Base-by-base conservation (phyloP, 1,140 invertebrate species). In the Megalopta genalis region DNA sequence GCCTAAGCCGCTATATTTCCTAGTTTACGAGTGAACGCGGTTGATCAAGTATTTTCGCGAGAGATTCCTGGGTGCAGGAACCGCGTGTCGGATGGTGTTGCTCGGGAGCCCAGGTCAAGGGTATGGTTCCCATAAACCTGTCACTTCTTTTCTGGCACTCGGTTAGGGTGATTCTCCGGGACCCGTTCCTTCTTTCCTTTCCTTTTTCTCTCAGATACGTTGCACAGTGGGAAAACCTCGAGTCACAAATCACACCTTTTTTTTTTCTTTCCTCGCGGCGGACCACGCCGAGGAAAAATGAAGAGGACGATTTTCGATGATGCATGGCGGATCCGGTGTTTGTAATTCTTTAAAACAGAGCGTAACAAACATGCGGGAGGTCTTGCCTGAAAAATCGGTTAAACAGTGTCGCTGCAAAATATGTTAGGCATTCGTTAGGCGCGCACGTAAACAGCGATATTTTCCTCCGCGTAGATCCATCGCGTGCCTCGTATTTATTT, bases 61-160 rank as follows among this genome's bases (percentile, higher is more conserved):
- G 23, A 32, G 42, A 76, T 23, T 23, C 18, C 18, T 12, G 4
- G 60, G 59, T 37, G 12, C 65, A 42, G 27, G 39, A 52, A 27
- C 57, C 5, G 9, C n/a, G n/a, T n/a, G 25, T 62, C 0, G 73
- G 0, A 42, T 59, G 10, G 73, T 63, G 14, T 32, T 32, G 76
- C 76, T 77, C 62, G 46, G 68, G 52, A 54, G 59, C 76, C 71
- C 46, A 21, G 76, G 76, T 77, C 76, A 77, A 77, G 76, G 76
- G 68, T 77, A 64, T 77, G 76, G 76, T 77, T 71, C 76, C 68
- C 76, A 77, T 77, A 77, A 77, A 77, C 68, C 68, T 77, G 76
- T 77, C 76, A 72, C 68, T 71, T 77, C 76, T 71, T 77, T 72
- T 68, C 76, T 72, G 76, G 57, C 46, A 72, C 68, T 77, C 49